Evolutionary conservation across 2,113 vertebrate genomes (phyloP), one percentile per base, ranked within the genome.

Genomic region (Oostethus manadensis): DNA sequence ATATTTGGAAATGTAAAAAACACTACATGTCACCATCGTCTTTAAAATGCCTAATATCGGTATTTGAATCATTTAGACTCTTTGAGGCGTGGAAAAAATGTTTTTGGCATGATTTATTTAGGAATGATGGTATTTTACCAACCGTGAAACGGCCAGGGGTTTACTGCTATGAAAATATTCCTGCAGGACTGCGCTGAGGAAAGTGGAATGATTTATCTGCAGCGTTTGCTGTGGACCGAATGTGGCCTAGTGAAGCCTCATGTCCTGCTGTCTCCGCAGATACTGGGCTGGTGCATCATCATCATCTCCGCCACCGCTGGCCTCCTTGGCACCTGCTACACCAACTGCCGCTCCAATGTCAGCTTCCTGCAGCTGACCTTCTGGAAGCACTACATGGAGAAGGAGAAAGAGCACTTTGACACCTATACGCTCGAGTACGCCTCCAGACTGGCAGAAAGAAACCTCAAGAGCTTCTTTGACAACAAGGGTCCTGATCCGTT

Each of bases 321-420:
- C 1, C 77, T 92, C 43, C 17, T 84, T 7, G 81, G 84, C 1
- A 84, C 85, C 38, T 92, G 91, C 71, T 88, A 51, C 60, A 86
- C 49, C 6, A 90, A 89, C 76, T 92, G 90, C 49, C 81, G 84
- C 53, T 91, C 90, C 55, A 58, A 86, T 57, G 87, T 92, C 49
- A 91, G 91, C 80, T 92, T 78, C 81, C 74, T 92, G 64, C 91
- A 92, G 79, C 82, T 86, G 35, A 89, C 79, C 0, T 92, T 91
- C 59, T 90, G 86, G 87, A 89, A 87, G 56, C 62, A 67, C 46
- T 92, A 92, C 43, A n/a, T 82, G 15, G 81, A 89, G 48, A 89
- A 88, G 51, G 91, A 92, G 68, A 82, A 66, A 22, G 81, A 87
- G 58, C 66, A 70, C 18, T 90, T 92, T 13, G 88, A 91, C 1